Evolutionary conservation across 2,888 invertebrate genomes (phyloP), one percentile per base, ranked within the genome.

Genomic region (Thelaira solivaga): DNA sequence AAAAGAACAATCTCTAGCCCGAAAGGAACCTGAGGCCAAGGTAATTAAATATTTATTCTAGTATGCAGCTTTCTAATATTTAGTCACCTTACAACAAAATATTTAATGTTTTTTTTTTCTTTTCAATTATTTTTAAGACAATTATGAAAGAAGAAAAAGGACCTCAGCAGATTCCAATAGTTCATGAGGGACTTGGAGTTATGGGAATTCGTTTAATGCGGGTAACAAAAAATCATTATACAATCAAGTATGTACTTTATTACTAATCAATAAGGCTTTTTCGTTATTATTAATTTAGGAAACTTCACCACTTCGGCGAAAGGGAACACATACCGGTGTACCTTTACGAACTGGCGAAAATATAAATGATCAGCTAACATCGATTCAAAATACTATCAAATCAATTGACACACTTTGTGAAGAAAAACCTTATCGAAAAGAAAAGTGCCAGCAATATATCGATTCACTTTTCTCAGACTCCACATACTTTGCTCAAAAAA

Each of bases 61-160:
- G 16, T 36, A 39, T 39, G n/a, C n/a, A n/a, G n/a, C n/a, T n/a
- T n/a, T n/a, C n/a, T n/a, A n/a, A n/a, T n/a, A n/a, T n/a, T n/a
- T n/a, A n/a, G n/a, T n/a, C n/a, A n/a, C n/a, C 7, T 10, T 39
- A 36, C 36, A 5, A 36, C 3, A 93, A 94, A 88, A 94, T 95
- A 76, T 94, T 96, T 80, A 93, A 94, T 90, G 95, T 95, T 6
- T 95, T 95, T 11, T 49, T 4, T 8, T 34, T 8, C 34, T 31
- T 36, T 26, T 29, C 2, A n/a, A n/a, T 29, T 16, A 6, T 3
- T 31, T 11, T 8, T 18, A n/a, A 49, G 26, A 64, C 36, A 13
- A 11, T 24, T 2, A 8, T 26, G 11, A 90, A 85, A 87, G 90
- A 82, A 83, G 85, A 85, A 81, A 79, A 59, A 80, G 78, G 72